Conservation (phyloP, 1,140 invertebrate genomes). For the Copidosoma floridanum region DNA sequence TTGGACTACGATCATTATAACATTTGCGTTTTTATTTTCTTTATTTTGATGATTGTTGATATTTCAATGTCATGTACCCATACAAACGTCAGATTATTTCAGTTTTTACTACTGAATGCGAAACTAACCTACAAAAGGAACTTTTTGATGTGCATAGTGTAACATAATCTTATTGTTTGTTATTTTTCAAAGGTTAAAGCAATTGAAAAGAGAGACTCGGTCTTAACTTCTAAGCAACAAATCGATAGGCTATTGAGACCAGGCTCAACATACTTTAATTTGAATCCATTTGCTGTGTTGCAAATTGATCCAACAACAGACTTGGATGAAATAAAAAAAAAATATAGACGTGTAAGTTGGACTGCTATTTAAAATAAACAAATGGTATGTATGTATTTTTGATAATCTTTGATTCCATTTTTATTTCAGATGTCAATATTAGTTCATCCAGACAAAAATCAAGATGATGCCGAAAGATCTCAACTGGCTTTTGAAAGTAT, state of each 20-base stretch:
- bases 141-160: background rate
- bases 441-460: constrained; percentile 98
- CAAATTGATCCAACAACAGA: constrained; percentile 88
- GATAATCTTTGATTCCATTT: background rate
- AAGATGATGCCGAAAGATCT: constrained; percentile 91
- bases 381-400: background rate
- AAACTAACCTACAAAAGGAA: constrained; percentile 1
- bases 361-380: background rate
- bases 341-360: constrained; percentile 77
- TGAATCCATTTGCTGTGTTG: constrained; percentile 94
- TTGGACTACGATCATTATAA: too few relatives aligned
- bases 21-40: too few relatives aligned
- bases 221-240: constrained; percentile 91
- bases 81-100: too few relatives aligned
- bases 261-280: constrained; percentile 94
- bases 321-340: constrained; percentile 93
- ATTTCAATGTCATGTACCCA: too few relatives aligned
- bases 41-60: too few relatives aligned
- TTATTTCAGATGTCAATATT: constrained; percentile 81
- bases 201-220: constrained; percentile 89
- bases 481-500: constrained; percentile 88
- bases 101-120: too few relatives aligned
- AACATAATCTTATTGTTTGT: constrained; percentile 4
- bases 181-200: constrained; percentile 76
- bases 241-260: constrained; percentile 89